Conservation (phyloP, 2,113 vertebrate genomes). For the Psophia crepitans region DNA sequence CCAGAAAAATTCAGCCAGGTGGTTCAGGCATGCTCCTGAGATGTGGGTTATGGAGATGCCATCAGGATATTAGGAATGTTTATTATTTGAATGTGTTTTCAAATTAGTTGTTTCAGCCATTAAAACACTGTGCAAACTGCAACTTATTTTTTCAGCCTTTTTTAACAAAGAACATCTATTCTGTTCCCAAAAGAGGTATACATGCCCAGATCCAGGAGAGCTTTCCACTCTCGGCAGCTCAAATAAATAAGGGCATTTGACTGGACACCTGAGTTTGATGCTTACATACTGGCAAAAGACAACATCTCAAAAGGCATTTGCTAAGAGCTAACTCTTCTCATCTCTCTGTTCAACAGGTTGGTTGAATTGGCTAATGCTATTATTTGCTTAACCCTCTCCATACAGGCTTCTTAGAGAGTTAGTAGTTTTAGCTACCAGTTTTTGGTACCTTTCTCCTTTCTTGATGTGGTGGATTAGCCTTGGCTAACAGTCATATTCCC, state of each 20-base stretch:
- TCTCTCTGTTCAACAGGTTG: background rate
- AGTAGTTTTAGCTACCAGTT: background rate
- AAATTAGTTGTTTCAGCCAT: background rate
- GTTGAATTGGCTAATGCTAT: background rate
- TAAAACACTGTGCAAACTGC: background rate
- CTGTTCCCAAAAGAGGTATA: background rate
- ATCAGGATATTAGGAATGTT: background rate
- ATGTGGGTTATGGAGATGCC: background rate
- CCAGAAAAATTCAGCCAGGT: background rate
- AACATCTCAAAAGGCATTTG: background rate
- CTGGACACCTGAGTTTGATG: background rate
- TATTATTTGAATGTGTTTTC: background rate
- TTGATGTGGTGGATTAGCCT: background rate
- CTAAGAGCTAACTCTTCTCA: background rate
- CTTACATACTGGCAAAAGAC: background rate
- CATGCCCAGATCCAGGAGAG: background rate
- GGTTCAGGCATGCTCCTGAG: background rate
- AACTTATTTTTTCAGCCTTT: background rate
- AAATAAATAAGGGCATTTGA: background rate
- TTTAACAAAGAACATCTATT: background rate
- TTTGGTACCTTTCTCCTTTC: background rate
- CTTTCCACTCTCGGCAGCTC: background rate
- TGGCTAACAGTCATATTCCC: background rate
- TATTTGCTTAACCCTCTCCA: background rate
- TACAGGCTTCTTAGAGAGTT: background rate